Base-by-base conservation (phyloP, 2,888 invertebrate genomes). In the Euproctis similis region DNA sequence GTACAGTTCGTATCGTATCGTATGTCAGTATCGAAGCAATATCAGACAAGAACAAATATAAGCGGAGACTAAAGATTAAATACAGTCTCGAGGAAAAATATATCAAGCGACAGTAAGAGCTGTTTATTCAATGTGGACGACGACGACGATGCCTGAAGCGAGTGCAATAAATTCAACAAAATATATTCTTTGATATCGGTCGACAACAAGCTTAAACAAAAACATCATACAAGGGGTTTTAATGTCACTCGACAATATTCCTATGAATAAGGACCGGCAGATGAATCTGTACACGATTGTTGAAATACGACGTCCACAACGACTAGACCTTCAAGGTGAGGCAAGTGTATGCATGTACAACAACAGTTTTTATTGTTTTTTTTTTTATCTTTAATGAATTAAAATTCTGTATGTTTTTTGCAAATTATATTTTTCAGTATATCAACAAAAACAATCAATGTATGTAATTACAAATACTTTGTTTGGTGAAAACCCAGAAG, bases 251-350 rank as follows among this genome's bases (percentile, higher is more conserved):
- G 63, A 53, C 61, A 67, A 71, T 69, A 71, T 66, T 69, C 59
- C 65, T 75, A 72, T 68, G 72, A 72, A 75, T 70, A 70, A 64
- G 55, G 51, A 53, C 56, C 55, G 57, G 59, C 53, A 78, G 80
- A 81, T 81, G 71, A 70, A 81, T 81, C 81, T 77, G 63, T 54
- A 65, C 76, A 77, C 77, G 77, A 77, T 73, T 68, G 63, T 62
- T 80, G 70, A 73, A 77, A 75, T 76, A 76, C 72, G 76, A 72
- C 56, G 62, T 70, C 70, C 58, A 54, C 58, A 56, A 51, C 50
- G 56, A 52, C 50, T 54, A 62, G 61, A 66, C 65, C 46, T 52
- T 59, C 59, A 62, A 65, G 65, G 60, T 65, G 63, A 65, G 61
- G 59, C 63, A 57, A 59, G 56, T 55, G 64, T 64, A 58, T 55